phyloP scores from a whole-genome alignment of 2,797 vertebrate genomes.

The Erethizon dorsatum region DNA sequence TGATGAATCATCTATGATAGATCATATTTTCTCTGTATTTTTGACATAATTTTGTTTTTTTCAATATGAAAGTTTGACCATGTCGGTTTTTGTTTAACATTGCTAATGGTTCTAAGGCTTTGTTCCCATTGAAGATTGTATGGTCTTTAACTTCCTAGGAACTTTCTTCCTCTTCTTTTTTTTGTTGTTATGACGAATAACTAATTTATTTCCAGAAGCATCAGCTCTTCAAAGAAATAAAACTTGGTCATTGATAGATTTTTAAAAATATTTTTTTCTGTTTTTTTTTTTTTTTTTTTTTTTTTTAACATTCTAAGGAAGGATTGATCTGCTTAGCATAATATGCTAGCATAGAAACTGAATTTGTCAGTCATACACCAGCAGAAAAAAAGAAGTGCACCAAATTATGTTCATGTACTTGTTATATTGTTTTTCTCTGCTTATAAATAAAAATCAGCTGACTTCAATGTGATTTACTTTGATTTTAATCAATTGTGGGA shows the following conservation, averaged over 20 bases:
- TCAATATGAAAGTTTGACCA: background rate
- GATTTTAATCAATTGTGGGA: background rate
- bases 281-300: background rate
- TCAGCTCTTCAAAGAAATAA: background rate
- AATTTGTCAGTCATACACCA: background rate
- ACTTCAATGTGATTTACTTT: slow-evolving; percentile 45
- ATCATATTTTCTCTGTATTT: background rate
- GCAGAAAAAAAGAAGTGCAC: background rate
- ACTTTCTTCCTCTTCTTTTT: background rate
- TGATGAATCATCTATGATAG: background rate
- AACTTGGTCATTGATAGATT: background rate
- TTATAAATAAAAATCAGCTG: slow-evolving; percentile 51
- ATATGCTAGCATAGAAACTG: background rate
- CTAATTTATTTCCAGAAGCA: background rate
- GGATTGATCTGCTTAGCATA: slow-evolving; percentile 7
- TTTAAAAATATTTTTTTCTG: background rate
- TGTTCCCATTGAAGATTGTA: background rate
- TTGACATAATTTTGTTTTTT: background rate
- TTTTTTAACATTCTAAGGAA: slow-evolving; percentile 43
- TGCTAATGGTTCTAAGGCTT: background rate
- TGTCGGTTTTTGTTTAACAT: background rate
- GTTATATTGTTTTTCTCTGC: slow-evolving; percentile 13
- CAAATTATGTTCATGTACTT: slow-evolving; percentile 11
- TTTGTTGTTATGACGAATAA: background rate
- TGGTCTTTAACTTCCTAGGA: background rate